phyloP scores from a whole-genome alignment of 2,888 invertebrate genomes.

The Lacanobia oleracea region DNA sequence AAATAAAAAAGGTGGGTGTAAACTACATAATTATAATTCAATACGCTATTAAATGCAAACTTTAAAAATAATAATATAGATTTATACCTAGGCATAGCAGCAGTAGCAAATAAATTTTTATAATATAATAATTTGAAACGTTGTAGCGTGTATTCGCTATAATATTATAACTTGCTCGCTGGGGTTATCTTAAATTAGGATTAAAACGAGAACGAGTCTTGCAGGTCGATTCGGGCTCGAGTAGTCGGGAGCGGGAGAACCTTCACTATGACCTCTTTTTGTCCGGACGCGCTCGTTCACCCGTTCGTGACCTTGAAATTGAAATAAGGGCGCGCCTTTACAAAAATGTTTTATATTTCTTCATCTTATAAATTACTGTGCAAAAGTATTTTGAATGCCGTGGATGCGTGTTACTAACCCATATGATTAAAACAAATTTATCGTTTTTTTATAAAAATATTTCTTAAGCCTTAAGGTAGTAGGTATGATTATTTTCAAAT shows the following conservation, averaged over 20 bases:
- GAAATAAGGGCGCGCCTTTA: slow-evolving; percentile 44
- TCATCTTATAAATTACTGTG: slow-evolving; percentile 18
- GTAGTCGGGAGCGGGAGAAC: slow-evolving; percentile 77
- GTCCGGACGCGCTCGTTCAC: slow-evolving; percentile 82
- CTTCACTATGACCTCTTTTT: slow-evolving; percentile 84
- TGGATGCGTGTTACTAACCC: slow-evolving; percentile 27
- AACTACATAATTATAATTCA: not conserved
- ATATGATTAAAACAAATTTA: slow-evolving; percentile 19
- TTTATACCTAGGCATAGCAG: not conserved
- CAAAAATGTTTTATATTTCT: slow-evolving; percentile 38
- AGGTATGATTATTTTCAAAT: slow-evolving; percentile 11
- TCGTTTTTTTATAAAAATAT: slow-evolving; percentile 21
- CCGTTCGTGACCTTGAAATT: slow-evolving; percentile 83
- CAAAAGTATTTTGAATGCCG: slow-evolving; percentile 25
- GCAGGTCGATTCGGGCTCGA: slow-evolving; percentile 73
- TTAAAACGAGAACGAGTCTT: slow-evolving; percentile 79
- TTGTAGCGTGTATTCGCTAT: not conserved
- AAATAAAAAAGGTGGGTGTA: slow-evolving; percentile 25
- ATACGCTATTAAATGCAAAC: not conserved
- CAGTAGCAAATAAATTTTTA: slow-evolving; percentile 1
- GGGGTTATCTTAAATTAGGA: slow-evolving; percentile 60
- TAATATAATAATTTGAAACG: not conserved
- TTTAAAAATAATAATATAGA: not conserved
- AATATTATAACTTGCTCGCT: slow-evolving; percentile 18
- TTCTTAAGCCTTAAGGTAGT: not conserved